Percentiles rank a stretch among this genome's conserved stretches.
Evolutionary conservation across 1,140 invertebrate species (phyloP).

Genomic region (Steinernema feltiae): DNA sequence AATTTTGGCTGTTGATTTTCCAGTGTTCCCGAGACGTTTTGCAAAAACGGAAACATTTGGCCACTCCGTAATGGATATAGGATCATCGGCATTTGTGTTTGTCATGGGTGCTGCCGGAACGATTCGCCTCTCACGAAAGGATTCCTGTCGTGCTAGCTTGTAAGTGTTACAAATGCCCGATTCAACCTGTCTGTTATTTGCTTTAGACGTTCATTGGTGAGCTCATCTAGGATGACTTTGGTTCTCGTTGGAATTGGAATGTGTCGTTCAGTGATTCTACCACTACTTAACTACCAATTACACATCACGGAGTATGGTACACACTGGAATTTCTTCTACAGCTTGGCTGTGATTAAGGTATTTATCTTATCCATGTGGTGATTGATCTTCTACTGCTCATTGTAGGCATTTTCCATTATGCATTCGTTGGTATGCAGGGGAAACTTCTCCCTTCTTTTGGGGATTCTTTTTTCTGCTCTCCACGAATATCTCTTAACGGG

Average conservation of each 20-base stretch:
- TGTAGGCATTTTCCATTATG: background rate
- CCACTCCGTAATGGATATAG: conserved; percentile 84
- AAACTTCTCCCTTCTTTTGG: background rate
- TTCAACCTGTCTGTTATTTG: no score
- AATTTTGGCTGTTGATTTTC: conserved; percentile 88
- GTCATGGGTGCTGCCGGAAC: conserved; percentile 60
- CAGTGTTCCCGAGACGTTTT: conserved; percentile 73
- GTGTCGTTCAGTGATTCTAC: conserved; percentile 62
- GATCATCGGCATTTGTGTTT: conserved; percentile 81
- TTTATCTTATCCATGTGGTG: background rate
- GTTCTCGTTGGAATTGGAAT: conserved; percentile 66
- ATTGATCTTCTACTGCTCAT: no score
- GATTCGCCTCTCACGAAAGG: conserved; percentile 20
- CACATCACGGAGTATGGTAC: conserved; percentile 84
- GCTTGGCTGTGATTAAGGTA: conserved; percentile 73
- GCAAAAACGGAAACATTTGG: conserved; percentile 79
- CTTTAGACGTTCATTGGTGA: background rate
- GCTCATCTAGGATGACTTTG: background rate
- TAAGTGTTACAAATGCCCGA: no score
- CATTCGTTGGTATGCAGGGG: background rate
- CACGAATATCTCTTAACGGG: background rate
- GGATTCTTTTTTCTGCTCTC: background rate
- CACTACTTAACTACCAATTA: conserved; percentile 70
- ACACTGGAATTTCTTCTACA: conserved; percentile 96
- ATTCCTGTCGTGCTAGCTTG: no score